Evolutionary conservation across 2,888 invertebrate species (phyloP).

Genomic region (Xylophagus ater): DNA sequence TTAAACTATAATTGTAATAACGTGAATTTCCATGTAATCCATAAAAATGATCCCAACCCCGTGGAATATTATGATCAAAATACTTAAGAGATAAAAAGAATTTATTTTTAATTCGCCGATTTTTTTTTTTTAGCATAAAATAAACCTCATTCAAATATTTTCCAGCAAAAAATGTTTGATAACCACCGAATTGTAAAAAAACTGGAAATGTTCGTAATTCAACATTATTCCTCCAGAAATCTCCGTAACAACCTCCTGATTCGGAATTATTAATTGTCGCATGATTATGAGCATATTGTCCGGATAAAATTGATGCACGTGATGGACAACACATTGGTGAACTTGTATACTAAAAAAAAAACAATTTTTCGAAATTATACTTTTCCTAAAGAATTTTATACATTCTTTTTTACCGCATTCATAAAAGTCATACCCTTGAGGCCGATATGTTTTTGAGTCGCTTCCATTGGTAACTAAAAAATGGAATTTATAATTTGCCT

Average conservation of each 20-base stretch:
- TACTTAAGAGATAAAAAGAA: slow-evolving; percentile 16
- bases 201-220: slow-evolving; percentile 61
- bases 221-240: slow-evolving; percentile 50
- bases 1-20: slow-evolving; percentile 84
- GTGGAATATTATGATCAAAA: slow-evolving; percentile 51
- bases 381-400: too few relatives aligned
- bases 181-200: slow-evolving; percentile 51
- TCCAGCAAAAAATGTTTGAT: slow-evolving; percentile 82
- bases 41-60: slow-evolving; percentile 80
- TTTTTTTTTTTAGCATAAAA: slow-evolving; percentile 8
- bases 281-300: slow-evolving; percentile 76
- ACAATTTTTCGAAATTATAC: too few relatives aligned
- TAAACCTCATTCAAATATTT: slow-evolving; percentile 83
- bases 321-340: slow-evolving; percentile 86
- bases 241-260: slow-evolving; percentile 63
- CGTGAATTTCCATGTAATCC: slow-evolving; percentile 82
- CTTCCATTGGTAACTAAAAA: slow-evolving; percentile 56
- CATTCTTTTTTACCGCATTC: slow-evolving; percentile 54
- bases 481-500: too few relatives aligned
- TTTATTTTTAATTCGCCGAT: slow-evolving; percentile 7
- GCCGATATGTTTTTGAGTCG: slow-evolving; percentile 50
- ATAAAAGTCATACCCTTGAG: slow-evolving; percentile 55
- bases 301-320: slow-evolving; percentile 75
- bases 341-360: slow-evolving; percentile 58
- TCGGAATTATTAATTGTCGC: slow-evolving; percentile 65